These are phyloP conservation scores for Cinclus cinclus DNA, from an alignment of 2,113 vertebrate genomes.

Conservation along the genomic window DNA sequence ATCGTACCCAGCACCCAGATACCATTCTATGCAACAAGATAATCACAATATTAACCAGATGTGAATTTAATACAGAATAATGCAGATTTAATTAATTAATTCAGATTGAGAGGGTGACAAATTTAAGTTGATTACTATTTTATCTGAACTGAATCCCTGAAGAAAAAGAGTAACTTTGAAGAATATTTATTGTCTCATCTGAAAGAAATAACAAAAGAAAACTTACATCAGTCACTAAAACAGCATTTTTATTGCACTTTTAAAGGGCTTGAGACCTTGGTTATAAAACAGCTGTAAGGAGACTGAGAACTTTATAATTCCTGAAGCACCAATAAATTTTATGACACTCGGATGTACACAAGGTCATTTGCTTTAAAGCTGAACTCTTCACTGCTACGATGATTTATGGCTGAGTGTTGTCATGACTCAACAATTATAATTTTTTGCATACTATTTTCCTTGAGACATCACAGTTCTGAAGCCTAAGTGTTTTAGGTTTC, in stretches of 20 bases:
- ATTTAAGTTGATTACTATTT: neutral
- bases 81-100: neutral
- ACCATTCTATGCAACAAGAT: neutral
- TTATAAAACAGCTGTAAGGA: neutral
- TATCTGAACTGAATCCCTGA: neutral
- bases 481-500: neutral
- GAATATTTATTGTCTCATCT: neutral
- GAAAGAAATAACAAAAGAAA: neutral
- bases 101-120: neutral
- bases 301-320: neutral
- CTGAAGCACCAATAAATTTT: neutral
- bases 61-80: neutral
- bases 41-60: neutral
- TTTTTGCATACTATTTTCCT: neutral
- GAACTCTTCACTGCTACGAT: neutral
- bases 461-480: neutral
- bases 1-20: neutral
- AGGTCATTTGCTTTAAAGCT: neutral
- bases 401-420: neutral
- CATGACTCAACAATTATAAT: neutral
- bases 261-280: neutral
- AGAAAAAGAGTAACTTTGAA: neutral
- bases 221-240: neutral
- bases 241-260: neutral
- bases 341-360: neutral